phyloP scores from a whole-genome alignment of 2,888 invertebrate species.

The Agrotis clavis region DNA sequence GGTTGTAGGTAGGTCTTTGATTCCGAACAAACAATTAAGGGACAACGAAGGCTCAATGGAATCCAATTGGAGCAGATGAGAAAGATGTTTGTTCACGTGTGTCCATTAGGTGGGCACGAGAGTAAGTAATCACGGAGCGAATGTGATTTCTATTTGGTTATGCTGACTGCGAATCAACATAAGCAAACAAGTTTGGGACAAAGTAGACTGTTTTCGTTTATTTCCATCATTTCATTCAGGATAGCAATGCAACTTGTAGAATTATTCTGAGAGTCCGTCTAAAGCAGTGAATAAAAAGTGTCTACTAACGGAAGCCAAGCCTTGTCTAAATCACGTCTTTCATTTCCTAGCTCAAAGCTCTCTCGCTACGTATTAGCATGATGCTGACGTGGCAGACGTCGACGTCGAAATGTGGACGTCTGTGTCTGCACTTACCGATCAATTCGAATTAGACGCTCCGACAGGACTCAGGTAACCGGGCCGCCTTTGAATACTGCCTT shows the following conservation, averaged over 20 bases:
- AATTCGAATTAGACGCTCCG: conserved; percentile 66
- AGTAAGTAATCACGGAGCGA: conserved; percentile 37
- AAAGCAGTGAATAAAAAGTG: neutral
- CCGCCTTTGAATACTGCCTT: conserved; percentile 61
- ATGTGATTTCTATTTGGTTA: conserved; percentile 33
- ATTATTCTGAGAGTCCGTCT: neutral
- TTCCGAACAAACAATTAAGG: conserved; percentile 35
- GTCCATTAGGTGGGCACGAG: conserved; percentile 20
- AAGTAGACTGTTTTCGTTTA: neutral
- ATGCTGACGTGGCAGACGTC: conserved; percentile 36
- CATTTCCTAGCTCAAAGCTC: conserved; percentile 54
- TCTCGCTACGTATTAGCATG: conserved; percentile 61
- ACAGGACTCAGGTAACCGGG: conserved; percentile 60
- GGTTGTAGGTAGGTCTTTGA: conserved; percentile 20
- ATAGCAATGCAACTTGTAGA: neutral
- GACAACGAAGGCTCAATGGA: conserved; percentile 30
- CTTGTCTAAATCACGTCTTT: conserved; percentile 15
- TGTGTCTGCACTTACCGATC: conserved; percentile 64
- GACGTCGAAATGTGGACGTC: conserved; percentile 57
- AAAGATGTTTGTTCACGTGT: conserved; percentile 50
- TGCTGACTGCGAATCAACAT: conserved; percentile 32
- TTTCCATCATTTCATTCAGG: neutral
- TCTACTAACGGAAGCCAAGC: neutral
- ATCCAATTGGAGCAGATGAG: conserved; percentile 37
- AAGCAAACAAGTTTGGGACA: conserved; percentile 11